phyloP scores from a whole-genome alignment of 2,888 invertebrate species.

The Auanema sp. region DNA sequence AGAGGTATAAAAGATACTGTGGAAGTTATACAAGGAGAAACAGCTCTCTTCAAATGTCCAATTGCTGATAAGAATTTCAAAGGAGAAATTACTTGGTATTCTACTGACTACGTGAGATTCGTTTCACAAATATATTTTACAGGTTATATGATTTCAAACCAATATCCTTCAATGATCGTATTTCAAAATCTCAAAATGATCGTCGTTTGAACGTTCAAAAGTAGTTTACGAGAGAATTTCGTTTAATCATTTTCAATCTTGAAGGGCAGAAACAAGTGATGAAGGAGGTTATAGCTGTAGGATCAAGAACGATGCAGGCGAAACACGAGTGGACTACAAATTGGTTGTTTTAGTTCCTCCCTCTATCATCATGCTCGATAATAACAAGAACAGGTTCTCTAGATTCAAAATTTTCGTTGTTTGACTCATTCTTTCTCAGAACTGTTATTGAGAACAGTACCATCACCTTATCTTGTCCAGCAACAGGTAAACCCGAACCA shows the following conservation, averaged over 20 bases:
- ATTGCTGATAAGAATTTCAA: conserved; percentile 48
- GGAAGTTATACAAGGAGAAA: conserved; percentile 64
- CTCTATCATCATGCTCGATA: conserved; percentile 53
- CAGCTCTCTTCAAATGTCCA: conserved; percentile 67
- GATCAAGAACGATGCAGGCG: conserved; percentile 64
- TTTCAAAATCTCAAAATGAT: conserved; percentile 26
- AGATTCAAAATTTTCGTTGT: conserved; percentile 3
- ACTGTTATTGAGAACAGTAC: conserved; percentile 63
- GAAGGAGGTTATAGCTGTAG: conserved; percentile 58
- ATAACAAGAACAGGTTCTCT: conserved; percentile 50
- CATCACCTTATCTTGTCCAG: conserved; percentile 65
- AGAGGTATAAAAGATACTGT: conserved; percentile 56
- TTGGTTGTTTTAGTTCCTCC: conserved; percentile 64
- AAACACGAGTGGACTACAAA: conserved; percentile 64
- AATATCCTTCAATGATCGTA: conserved; percentile 16
- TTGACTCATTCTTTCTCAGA: conserved; percentile 8
- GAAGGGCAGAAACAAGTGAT: conserved; percentile 44
- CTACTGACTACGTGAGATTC: neutral
- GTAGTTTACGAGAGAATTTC: conserved; percentile 17
- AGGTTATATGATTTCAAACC: conserved; percentile 31
- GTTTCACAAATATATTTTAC: neutral
- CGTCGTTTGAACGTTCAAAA: conserved; percentile 35
- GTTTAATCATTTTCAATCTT: neutral
- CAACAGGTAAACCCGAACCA: conserved; percentile 66
- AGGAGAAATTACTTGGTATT: conserved; percentile 53